Conservation (phyloP, 2,888 invertebrate genomes). For the Lithophane semibrunnea region DNA sequence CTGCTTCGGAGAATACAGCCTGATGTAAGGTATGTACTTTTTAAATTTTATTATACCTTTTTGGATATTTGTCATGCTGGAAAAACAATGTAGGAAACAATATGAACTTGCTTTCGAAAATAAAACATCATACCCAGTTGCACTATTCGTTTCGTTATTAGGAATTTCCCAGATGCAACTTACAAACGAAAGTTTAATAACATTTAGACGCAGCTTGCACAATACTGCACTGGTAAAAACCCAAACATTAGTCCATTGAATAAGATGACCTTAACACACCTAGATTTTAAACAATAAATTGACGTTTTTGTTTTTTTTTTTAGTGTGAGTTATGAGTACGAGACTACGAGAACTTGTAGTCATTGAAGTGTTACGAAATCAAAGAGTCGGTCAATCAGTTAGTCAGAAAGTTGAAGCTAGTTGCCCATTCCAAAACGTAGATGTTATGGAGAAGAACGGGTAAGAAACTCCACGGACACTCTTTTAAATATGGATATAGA, state of each 20-base stretch:
- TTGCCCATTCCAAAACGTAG: no score
- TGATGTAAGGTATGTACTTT: no score
- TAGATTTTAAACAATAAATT: slow-evolving; percentile 20
- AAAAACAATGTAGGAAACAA: neutral
- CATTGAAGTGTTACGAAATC: slow-evolving; percentile 19
- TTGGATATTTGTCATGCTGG: no score
- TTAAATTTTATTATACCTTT: no score
- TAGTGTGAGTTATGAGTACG: neutral
- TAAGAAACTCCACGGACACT: no score
- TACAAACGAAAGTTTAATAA: slow-evolving; percentile 13
- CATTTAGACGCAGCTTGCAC: slow-evolving; percentile 16
- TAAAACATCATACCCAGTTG: neutral
- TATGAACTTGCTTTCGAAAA: neutral
- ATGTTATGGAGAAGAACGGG: no score
- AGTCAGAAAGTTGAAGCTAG: no score
- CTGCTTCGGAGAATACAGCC: no score
- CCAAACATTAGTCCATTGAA: slow-evolving; percentile 24
- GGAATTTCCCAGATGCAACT: slow-evolving; percentile 21
- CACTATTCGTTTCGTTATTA: neutral
- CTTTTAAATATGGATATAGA: no score
- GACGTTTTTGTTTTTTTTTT: slow-evolving; percentile 2
- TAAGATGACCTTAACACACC: slow-evolving; percentile 44
- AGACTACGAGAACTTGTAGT: neutral
- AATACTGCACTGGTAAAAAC: slow-evolving; percentile 35
- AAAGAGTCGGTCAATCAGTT: no score